Conservation (phyloP, 64 coral and sea anemone species). For the Dendrophyllia cribrosa region DNA sequence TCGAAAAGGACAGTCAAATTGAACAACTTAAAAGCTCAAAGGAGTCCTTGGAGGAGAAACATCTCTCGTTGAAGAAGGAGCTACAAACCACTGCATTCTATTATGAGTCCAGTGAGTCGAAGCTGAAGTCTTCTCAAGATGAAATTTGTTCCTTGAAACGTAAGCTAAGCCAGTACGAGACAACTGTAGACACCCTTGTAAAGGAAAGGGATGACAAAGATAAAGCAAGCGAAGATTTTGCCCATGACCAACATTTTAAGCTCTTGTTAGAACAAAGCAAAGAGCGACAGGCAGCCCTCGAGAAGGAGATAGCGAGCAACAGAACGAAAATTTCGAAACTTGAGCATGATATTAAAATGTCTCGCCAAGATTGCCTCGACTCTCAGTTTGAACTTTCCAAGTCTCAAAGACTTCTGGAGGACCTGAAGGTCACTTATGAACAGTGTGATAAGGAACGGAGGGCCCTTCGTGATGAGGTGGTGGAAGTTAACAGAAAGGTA, state of each 20-base stretch:
- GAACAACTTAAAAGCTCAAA: conserved; percentile 30
- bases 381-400: conserved; percentile 23
- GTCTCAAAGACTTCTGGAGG: conserved; percentile 16
- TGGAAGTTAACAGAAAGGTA: conserved; percentile 58
- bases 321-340: conserved; percentile 6
- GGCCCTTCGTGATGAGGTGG: conserved; percentile 19
- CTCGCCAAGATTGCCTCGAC: conserved; percentile 40
- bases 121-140: conserved; percentile 11
- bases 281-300: conserved; percentile 31
- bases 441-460: background rate
- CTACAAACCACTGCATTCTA: conserved; percentile 41
- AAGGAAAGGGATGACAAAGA: conserved; percentile 18
- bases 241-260: background rate
- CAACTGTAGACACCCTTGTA: conserved; percentile 2
- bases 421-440: background rate
- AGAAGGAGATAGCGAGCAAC: conserved; percentile 14
- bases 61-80: conserved; percentile 9
- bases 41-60: conserved; percentile 2
- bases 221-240: background rate
- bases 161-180: conserved; percentile 24
- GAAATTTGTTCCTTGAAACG: conserved; percentile 28
- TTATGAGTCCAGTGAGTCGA: conserved; percentile 31
- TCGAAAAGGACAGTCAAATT: conserved; percentile 17
- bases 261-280: background rate
- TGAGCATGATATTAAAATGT: conserved; percentile 45